Conservation (phyloP, 2,113 vertebrate genomes). For the Sitta europaea region DNA sequence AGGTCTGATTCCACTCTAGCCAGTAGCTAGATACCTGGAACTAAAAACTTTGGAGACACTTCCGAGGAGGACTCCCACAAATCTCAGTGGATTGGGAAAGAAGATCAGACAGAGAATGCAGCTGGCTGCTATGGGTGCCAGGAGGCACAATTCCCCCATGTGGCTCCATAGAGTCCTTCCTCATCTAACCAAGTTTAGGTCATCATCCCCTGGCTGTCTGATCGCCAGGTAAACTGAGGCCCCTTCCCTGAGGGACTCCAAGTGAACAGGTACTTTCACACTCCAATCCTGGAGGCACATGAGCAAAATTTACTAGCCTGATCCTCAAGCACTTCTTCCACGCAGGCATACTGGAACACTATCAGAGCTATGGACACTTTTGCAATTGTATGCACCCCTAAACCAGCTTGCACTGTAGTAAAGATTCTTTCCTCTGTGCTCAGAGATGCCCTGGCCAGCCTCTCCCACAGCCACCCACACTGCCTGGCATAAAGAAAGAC, state of each 20-base stretch:
- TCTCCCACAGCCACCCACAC: background rate
- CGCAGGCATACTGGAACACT: background rate
- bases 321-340: background rate
- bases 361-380: background rate
- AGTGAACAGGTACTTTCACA: background rate
- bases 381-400: background rate
- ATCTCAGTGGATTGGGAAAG: background rate
- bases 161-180: background rate
- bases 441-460: background rate
- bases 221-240: background rate
- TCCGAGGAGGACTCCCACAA: background rate
- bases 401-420: background rate
- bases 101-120: background rate
- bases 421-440: background rate
- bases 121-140: rapidly evolving
- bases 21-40: background rate
- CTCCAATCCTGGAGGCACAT: background rate
- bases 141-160: background rate
- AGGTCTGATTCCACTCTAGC: background rate
- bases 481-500: background rate
- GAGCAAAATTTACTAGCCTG: background rate
- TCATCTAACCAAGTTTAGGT: background rate
- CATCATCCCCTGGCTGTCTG: background rate
- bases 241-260: background rate
- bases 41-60: constrained; percentile 30